Percentiles rank a stretch among this genome's conserved stretches.
These are phyloP conservation scores for Ctenopoma multispine DNA, from an alignment of 2,797 vertebrate species.

Conservation along the genomic window DNA sequence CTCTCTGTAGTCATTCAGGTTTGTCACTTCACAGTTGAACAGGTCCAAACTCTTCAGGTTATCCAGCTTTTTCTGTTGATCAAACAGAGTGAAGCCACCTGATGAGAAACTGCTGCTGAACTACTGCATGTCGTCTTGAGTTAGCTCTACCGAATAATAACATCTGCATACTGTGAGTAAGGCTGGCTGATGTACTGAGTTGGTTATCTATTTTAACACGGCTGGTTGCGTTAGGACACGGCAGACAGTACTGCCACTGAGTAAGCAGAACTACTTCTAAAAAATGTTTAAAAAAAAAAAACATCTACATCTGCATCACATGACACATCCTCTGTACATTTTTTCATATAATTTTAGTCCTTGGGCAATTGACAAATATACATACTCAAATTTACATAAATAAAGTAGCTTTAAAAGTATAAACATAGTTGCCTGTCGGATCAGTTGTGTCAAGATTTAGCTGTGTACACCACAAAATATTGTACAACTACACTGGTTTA, in stretches of 20 bases:
- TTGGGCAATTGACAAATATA: not conserved
- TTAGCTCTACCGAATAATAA: not conserved
- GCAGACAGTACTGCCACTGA: not conserved
- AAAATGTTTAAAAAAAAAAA: not conserved
- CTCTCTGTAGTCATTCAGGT: slow-evolving; percentile 93
- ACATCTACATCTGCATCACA: not conserved
- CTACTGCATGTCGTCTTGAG: not conserved
- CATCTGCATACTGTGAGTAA: not conserved
- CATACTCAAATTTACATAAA: no score
- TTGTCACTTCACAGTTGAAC: slow-evolving; percentile 96
- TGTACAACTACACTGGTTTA: not conserved
- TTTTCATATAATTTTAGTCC: not conserved
- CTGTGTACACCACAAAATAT: not conserved
- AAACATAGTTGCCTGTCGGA: not conserved
- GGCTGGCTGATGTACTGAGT: not conserved
- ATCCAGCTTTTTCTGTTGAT: slow-evolving; percentile 91
- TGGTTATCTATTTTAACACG: not conserved
- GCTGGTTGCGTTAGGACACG: not conserved
- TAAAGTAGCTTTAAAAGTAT: not conserved
- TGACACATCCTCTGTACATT: not conserved
- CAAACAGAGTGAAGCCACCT: slow-evolving; percentile 8
- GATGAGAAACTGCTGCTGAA: slow-evolving; percentile 17
- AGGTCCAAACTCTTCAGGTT: slow-evolving; percentile 94
- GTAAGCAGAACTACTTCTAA: not conserved
- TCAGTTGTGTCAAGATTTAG: not conserved